Conservation (phyloP, 2,797 vertebrate genomes). For the Tragopan temminckii region DNA sequence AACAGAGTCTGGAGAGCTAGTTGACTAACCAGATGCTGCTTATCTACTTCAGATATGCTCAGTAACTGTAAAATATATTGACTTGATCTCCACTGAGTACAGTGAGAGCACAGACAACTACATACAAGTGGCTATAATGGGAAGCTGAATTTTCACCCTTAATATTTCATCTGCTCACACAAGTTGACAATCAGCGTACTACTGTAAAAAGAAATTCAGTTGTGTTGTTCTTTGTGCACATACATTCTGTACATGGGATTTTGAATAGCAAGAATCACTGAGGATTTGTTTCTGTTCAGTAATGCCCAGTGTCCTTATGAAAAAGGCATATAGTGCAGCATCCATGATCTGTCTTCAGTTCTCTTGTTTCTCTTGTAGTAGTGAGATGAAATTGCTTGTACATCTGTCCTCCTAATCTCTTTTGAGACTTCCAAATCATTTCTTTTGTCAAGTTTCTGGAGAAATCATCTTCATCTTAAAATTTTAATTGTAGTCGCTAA, state of each 20-base stretch:
- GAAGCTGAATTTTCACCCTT: not conserved
- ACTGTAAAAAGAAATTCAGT: not conserved
- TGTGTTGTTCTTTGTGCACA: not conserved
- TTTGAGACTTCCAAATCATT: conserved; percentile 14
- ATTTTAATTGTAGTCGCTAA: not conserved
- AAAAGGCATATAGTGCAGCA: not conserved
- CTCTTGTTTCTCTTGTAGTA: conserved; percentile 22
- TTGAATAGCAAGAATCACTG: not conserved
- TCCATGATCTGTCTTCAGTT: conserved; percentile 8
- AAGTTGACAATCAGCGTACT: not conserved
- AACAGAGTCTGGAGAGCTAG: not conserved
- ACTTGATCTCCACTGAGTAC: not conserved
- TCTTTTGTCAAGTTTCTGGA: conserved; percentile 25
- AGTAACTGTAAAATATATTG: not conserved
- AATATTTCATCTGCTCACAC: not conserved
- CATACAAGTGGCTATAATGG: not conserved
- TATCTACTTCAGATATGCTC: not conserved
- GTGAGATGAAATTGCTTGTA: not conserved
- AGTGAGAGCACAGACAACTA: not conserved
- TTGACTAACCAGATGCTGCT: not conserved
- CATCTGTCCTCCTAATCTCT: conserved; percentile 6
- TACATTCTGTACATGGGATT: not conserved
- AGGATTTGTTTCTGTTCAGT: not conserved
- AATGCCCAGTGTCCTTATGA: not conserved
- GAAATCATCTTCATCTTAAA: conserved; percentile 44